Evolutionary conservation across 2,888 invertebrate genomes (phyloP).

Genomic region (Cylindroiulus punctatus): DNA sequence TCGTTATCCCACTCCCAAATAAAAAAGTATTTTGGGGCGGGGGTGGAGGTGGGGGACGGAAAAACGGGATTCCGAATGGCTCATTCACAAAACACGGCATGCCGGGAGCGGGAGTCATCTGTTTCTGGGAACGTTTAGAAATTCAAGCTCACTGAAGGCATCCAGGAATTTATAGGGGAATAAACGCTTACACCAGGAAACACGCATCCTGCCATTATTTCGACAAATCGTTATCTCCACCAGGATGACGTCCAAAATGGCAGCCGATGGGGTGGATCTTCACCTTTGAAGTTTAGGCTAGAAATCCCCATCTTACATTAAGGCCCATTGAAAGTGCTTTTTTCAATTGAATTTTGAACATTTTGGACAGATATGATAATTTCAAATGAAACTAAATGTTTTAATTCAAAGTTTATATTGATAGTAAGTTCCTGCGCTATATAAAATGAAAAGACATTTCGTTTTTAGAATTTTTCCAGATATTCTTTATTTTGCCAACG

Average conservation of each 20-base stretch:
- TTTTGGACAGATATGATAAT: no score
- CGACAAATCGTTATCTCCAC: background rate
- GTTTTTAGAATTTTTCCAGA: no score
- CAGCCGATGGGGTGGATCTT: no score
- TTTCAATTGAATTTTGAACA: no score
- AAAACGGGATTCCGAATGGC: background rate
- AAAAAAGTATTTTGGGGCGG: background rate
- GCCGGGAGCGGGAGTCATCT: background rate
- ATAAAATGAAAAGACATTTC: no score
- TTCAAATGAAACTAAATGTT: no score
- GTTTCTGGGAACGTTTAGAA: slow-evolving; percentile 12
- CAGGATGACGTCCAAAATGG: background rate
- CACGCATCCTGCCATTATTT: slow-evolving; percentile 41
- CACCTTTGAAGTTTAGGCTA: no score
- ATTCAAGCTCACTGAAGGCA: background rate
- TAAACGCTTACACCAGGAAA: background rate
- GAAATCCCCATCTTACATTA: no score
- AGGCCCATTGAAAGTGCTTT: no score
- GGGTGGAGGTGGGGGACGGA: background rate
- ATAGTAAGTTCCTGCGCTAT: no score
- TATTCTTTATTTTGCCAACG: no score
- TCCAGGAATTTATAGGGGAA: background rate
- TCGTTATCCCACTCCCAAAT: slow-evolving; percentile 2
- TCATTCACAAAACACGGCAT: slow-evolving; percentile 31
- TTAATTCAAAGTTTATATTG: no score